phyloP scores from a whole-genome alignment of 2,797 vertebrate genomes.

The Myotis planiceps region DNA sequence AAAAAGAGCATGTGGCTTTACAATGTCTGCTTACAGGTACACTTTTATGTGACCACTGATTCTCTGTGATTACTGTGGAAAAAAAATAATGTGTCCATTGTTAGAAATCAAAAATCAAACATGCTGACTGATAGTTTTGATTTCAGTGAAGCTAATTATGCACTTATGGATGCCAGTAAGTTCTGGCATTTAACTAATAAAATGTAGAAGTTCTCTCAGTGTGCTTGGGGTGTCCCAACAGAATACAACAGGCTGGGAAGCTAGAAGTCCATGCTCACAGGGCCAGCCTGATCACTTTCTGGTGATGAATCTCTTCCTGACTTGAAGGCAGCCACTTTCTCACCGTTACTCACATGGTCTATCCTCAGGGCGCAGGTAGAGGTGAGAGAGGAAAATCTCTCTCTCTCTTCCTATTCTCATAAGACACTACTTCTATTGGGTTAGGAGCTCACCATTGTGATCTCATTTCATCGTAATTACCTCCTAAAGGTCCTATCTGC shows the following conservation, averaged over 20 bases:
- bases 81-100: background rate
- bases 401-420: background rate
- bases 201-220: background rate
- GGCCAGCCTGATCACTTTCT: background rate
- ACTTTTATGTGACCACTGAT: background rate
- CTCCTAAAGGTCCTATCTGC: background rate
- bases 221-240: background rate
- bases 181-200: background rate
- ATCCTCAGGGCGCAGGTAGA: background rate
- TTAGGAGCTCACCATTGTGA: background rate
- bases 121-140: background rate
- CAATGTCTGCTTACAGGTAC: background rate
- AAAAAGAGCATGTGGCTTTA: background rate
- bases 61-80: background rate
- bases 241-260: background rate
- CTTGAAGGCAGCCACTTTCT: background rate
- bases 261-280: background rate
- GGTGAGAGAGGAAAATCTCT: background rate
- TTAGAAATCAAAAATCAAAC: background rate
- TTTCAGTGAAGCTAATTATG: background rate
- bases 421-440: background rate
- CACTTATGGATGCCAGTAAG: background rate
- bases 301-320: background rate
- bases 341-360: background rate
- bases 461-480: background rate